Conservation (phyloP, 2,888 invertebrate genomes). For the Cerceris rybyensis region DNA sequence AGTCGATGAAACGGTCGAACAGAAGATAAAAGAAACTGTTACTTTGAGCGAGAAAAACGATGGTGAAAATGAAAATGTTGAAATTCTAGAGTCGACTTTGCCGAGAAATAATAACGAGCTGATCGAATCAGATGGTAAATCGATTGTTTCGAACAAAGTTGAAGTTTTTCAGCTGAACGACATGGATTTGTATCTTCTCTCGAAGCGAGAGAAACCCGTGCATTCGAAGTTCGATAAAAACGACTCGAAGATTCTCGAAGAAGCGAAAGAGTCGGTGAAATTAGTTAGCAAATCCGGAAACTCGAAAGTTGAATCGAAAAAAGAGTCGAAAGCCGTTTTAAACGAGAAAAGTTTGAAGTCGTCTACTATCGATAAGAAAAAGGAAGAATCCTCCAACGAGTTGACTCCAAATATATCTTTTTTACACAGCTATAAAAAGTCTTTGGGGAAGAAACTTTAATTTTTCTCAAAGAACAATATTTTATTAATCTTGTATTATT, state of each 20-base stretch:
- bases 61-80: not conserved
- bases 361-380: not conserved
- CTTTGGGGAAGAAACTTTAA: not conserved
- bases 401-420: constrained; percentile 45
- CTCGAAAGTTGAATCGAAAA: not conserved
- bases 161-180: constrained; percentile 2
- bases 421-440: constrained; percentile 32
- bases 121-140: not conserved
- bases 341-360: constrained; percentile 1
- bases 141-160: not conserved
- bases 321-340: not conserved
- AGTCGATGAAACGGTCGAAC: constrained; percentile 23
- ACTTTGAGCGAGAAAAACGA: not conserved
- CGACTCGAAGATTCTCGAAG: not conserved
- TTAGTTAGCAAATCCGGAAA: not conserved
- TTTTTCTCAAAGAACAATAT: not conserved
- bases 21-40: constrained; percentile 2
- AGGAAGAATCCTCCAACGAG: not conserved
- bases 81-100: not conserved
- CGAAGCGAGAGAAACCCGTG: not conserved
- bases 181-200: not conserved
- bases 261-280: not conserved
- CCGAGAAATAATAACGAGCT: not conserved
- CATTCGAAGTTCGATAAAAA: not conserved
- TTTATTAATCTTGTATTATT: not conserved